A percentile compares a stretch with the other conserved stretches of the same genome.
Evolutionary conservation across 2,113 vertebrate species (phyloP).

Genomic region (Dissostichus mawsoni): DNA sequence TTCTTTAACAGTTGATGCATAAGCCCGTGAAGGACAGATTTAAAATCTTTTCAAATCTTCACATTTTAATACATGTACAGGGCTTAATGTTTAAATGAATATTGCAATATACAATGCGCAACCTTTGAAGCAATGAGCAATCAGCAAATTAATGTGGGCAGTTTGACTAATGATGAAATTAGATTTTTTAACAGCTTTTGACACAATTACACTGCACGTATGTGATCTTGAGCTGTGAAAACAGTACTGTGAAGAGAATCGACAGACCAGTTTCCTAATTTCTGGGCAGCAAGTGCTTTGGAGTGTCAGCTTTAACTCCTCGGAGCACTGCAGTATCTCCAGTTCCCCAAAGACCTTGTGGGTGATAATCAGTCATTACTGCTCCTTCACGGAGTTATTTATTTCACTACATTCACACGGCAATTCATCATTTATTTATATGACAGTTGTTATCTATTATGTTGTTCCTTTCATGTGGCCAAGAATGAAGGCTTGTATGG

Average conservation of each 20-base stretch:
- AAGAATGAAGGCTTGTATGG: constrained; percentile 79
- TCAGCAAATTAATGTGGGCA: constrained; percentile 1
- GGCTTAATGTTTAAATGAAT: constrained; percentile 28
- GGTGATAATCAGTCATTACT: constrained; percentile 70
- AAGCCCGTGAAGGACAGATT: neutral
- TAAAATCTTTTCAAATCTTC: neutral
- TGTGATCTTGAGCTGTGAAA: constrained; percentile 27
- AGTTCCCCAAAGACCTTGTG: constrained; percentile 64
- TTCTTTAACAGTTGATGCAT: constrained; percentile 3
- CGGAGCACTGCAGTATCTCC: constrained; percentile 41
- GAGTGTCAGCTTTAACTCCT: constrained; percentile 47
- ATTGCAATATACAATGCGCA: constrained; percentile 10
- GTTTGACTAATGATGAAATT: constrained; percentile 25
- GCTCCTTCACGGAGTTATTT: constrained; percentile 56
- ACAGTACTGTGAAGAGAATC: constrained; percentile 8
- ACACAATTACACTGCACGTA: neutral
- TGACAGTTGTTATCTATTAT: constrained; percentile 78
- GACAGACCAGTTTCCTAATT: constrained; percentile 29
- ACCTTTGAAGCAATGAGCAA: constrained; percentile 2
- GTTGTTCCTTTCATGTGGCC: constrained; percentile 68
- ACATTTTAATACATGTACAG: constrained; percentile 1
- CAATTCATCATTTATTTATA: constrained; percentile 78
- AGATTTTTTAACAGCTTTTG: neutral
- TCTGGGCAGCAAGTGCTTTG: constrained; percentile 20
- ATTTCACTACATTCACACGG: constrained; percentile 58